phyloP scores from a whole-genome alignment of 2,797 vertebrate genomes.

The Erethizon dorsatum region DNA sequence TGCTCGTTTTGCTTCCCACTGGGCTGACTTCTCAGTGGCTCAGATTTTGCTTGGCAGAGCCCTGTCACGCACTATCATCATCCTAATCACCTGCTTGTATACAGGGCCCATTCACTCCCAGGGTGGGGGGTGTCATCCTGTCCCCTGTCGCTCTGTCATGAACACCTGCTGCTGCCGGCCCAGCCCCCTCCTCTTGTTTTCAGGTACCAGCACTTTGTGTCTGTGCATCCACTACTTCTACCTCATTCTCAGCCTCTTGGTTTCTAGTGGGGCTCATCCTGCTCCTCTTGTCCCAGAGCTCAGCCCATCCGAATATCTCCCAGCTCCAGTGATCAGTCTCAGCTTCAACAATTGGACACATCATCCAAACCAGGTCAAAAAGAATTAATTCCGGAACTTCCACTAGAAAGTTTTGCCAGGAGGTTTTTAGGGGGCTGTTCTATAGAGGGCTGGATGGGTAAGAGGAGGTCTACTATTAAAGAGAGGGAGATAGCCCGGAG shows the following conservation, averaged over 20 bases:
- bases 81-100: background rate
- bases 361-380: background rate
- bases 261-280: background rate
- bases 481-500: background rate
- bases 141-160: background rate
- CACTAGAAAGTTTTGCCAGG: background rate
- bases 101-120: background rate
- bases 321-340: background rate
- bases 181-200: background rate
- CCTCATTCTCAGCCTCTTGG: background rate
- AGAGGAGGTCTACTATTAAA: background rate
- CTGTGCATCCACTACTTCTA: background rate
- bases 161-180: background rate
- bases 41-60: background rate
- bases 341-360: background rate
- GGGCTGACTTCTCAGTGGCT: background rate
- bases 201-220: background rate
- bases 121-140: background rate
- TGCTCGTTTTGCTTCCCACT: background rate
- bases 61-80: background rate
- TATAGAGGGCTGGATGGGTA: background rate
- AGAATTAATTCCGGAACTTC: conserved; percentile 46
- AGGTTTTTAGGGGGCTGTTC: background rate
- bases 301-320: conserved; percentile 6
- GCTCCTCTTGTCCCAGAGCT: background rate